Base-by-base conservation (phyloP, 2,888 invertebrate species). In the Gastracanthus pulcherrimus region DNA sequence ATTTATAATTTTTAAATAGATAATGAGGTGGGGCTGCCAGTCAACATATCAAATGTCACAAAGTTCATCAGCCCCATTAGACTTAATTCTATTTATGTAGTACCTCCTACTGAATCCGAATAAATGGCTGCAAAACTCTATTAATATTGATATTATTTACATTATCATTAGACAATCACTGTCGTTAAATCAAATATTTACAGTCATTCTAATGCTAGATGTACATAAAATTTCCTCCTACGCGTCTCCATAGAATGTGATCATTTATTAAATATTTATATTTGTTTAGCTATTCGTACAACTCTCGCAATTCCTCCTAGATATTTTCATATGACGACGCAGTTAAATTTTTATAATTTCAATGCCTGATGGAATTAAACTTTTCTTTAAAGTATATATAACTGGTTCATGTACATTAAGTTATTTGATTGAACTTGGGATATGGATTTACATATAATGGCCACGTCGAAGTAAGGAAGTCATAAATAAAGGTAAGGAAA, bases 391-490 rank as follows among this genome's bases (percentile, higher is more conserved):
- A 76, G 60, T 76, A 72, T 76, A 79, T 69, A 81, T 69, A 82
- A 66, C 26, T 76, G 79, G 55, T 71, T 75, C 70, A 60, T 81
- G 19, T 71, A 77, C 76, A 81, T 55, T 74, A 34, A n/a, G 19
- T 67, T 75, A 69, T 66, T 60, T 70, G 19, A 51, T 51, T 77
- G 29, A 64, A 76, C 26, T 45, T 62, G 34, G 3, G 19, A 82
- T 82, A 88, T 89, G 88, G 88, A 89, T 88, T 88, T 88, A 89
- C 88, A 88, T 83, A 84, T 86, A 87, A 85, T 71, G 84, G 83
- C 84, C 41, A 55, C 58, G 34, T 72, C 64, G 76, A 82, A 85
- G 55, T 60, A 82, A 76, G 66, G 72, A n/a, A 82, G 69, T 29
- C 9, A 31, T 13, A 19, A 67, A 58, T 38, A 13, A 58, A 55